These are phyloP conservation scores for Yponomeuta evonymella DNA, from an alignment of 2,888 invertebrate genomes.

Conservation along the genomic window DNA sequence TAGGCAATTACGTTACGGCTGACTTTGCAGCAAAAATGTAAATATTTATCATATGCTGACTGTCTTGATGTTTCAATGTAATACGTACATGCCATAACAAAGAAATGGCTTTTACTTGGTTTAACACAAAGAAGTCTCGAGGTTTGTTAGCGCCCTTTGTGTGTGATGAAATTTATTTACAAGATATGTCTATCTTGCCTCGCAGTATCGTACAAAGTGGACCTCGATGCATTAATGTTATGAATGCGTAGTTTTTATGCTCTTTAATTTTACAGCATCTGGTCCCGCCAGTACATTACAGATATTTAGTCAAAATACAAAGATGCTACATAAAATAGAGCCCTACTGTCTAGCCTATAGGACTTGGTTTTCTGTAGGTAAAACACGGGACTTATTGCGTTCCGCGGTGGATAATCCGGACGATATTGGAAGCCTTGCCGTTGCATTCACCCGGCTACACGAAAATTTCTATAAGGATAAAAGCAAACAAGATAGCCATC, in stretches of 20 bases:
- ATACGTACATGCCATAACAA: neutral
- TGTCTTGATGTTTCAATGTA: neutral
- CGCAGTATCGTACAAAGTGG: conserved; percentile 39
- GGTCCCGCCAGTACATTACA: conserved; percentile 69
- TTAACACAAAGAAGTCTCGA: neutral
- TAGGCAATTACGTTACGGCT: too few relatives aligned
- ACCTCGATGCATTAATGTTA: conserved; percentile 59
- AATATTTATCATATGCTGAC: too few relatives aligned
- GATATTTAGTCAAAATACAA: conserved; percentile 73
- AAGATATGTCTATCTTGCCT: neutral
- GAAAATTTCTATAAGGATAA: conserved; percentile 76
- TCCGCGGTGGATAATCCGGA: conserved; percentile 15
- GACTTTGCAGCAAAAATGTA: too few relatives aligned
- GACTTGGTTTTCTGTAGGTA: conserved; percentile 35
- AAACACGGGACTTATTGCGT: conserved; percentile 45
- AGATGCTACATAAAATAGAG: conserved; percentile 35
- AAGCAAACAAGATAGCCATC: conserved; percentile 74
- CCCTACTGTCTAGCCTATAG: conserved; percentile 35
- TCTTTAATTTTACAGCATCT: conserved; percentile 63
- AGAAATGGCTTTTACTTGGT: conserved; percentile 2
- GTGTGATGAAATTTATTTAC: neutral
- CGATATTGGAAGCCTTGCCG: conserved; percentile 56
- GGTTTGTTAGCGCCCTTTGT: neutral
- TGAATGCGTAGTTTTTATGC: conserved; percentile 66
- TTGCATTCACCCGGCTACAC: conserved; percentile 73